Evolutionary conservation across 2,113 vertebrate genomes (phyloP).

Genomic region (Thalassarche chlororhynchos): DNA sequence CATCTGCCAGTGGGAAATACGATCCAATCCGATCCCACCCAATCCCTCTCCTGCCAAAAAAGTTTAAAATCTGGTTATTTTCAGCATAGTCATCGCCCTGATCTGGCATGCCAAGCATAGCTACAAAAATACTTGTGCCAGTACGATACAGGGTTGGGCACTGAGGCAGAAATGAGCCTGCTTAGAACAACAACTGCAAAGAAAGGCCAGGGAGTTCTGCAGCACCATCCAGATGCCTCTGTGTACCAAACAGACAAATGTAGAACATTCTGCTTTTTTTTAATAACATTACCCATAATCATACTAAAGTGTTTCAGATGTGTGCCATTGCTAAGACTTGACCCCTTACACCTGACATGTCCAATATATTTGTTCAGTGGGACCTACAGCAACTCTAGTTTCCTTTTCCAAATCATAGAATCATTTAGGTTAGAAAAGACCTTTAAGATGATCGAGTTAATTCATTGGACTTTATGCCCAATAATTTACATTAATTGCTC

Average conservation of each 20-base stretch:
- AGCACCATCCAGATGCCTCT: accelerated
- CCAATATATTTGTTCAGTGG: not conserved
- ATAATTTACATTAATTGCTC: not conserved
- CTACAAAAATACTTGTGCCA: not conserved
- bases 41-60: not conserved
- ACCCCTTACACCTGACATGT: not conserved
- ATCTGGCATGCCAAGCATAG: not conserved
- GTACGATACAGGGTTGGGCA: not conserved
- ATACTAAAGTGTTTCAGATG: not conserved
- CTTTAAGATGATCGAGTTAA: not conserved
- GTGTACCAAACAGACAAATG: not conserved
- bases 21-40: not conserved
- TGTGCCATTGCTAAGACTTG: not conserved
- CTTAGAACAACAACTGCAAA: not conserved
- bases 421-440: not conserved
- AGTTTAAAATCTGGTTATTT: not conserved
- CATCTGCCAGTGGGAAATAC: not conserved
- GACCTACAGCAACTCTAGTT: not conserved
- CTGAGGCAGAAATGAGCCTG: not conserved
- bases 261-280: not conserved
- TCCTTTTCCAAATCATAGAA: not conserved
- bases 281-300: not conserved
- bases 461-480: not conserved
- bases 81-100: not conserved
- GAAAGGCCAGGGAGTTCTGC: not conserved